Evolutionary conservation across 2,797 vertebrate genomes (phyloP).

Genomic region (Rallus crepitans): DNA sequence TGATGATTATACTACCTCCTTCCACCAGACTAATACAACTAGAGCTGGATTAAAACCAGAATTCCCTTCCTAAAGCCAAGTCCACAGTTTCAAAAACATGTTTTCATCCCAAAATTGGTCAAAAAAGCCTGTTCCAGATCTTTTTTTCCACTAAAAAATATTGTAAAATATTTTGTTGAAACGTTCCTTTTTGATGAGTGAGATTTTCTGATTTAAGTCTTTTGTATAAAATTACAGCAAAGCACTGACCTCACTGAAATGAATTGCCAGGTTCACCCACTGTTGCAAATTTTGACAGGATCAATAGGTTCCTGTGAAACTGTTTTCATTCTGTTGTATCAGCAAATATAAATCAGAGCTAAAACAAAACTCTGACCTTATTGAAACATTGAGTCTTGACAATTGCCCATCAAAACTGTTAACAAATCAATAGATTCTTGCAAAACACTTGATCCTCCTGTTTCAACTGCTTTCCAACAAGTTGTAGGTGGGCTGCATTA

Average conservation of each 20-base stretch:
- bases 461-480: background rate
- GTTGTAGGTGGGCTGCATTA: background rate
- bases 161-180: background rate
- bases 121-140: background rate
- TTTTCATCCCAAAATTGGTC: conserved; percentile 19
- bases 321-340: background rate
- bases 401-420: background rate
- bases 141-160: background rate
- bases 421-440: conserved; percentile 11
- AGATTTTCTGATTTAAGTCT: background rate
- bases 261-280: background rate
- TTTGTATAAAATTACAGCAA: background rate
- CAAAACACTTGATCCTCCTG: background rate
- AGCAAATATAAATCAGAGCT: conserved; percentile 8
- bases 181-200: background rate
- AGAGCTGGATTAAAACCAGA: background rate
- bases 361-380: conserved; percentile 36
- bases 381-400: background rate
- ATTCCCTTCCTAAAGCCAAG: background rate
- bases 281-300: background rate
- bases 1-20: background rate
- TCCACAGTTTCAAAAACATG: conserved; percentile 51
- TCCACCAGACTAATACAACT: background rate
- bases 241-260: conserved; percentile 10
- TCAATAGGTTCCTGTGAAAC: conserved; percentile 12